phyloP scores from a whole-genome alignment of 1,140 invertebrate species.

The Saccostrea echinata region DNA sequence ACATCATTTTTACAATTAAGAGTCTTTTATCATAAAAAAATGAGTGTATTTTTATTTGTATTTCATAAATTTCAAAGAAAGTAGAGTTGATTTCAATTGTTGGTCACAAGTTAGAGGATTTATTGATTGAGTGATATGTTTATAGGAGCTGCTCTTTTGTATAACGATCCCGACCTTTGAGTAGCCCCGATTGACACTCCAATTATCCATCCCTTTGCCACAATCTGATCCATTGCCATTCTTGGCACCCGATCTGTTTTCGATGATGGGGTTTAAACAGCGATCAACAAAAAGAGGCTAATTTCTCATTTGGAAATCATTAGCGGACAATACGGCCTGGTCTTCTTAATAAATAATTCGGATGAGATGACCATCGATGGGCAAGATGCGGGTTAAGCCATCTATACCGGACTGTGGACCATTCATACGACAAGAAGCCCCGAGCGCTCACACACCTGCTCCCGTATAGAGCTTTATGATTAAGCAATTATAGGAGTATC shows the following conservation, averaged over 20 bases:
- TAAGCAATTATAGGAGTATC: constrained; percentile 17
- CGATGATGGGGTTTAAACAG: constrained; percentile 26
- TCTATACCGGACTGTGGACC: background rate
- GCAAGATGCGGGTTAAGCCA: constrained; percentile 16
- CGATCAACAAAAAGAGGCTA: constrained; percentile 21
- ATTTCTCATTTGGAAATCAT: constrained; percentile 44
- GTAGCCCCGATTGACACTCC: constrained; percentile 32
- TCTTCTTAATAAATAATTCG: constrained; percentile 25
- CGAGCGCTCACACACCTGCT: background rate
- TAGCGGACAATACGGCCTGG: constrained; percentile 23
- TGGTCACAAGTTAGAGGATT: background rate
- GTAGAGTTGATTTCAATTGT: background rate
- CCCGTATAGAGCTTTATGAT: background rate
- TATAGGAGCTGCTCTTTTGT: background rate
- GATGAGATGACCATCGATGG: background rate
- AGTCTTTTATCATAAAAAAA: no score
- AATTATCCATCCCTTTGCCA: background rate
- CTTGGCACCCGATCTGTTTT: constrained; percentile 13
- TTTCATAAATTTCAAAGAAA: background rate
- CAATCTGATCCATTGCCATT: background rate
- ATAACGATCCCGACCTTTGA: constrained; percentile 28
- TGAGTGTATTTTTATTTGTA: no score
- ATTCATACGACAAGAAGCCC: background rate
- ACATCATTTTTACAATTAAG: no score
- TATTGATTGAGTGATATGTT: constrained; percentile 21